phyloP scores from a whole-genome alignment of 2,113 vertebrate species.

The Procavia capensis region DNA sequence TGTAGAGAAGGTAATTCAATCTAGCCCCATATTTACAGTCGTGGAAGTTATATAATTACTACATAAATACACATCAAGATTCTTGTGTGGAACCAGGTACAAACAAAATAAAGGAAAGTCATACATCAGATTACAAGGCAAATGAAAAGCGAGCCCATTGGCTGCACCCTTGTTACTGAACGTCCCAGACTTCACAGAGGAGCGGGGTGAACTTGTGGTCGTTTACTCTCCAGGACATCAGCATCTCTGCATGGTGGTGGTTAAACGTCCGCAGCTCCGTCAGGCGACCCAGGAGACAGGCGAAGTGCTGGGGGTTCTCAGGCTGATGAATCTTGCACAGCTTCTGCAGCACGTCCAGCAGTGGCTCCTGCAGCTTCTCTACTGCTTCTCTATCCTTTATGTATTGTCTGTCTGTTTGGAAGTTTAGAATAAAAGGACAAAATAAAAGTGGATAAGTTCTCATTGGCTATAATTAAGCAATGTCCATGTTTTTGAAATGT shows the following conservation, averaged over 20 bases:
- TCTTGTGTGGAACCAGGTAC: slow-evolving; percentile 60
- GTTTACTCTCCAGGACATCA: slow-evolving; percentile 96
- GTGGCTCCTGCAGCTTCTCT: slow-evolving; percentile 95
- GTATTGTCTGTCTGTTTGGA: slow-evolving; percentile 92
- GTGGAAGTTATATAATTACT: slow-evolving; percentile 61
- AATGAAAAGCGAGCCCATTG: neutral
- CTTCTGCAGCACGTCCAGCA: slow-evolving; percentile 95
- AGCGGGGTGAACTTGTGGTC: slow-evolving; percentile 98
- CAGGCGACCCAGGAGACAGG: slow-evolving; percentile 96
- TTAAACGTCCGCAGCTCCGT: slow-evolving; percentile 97
- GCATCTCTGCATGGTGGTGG: slow-evolving; percentile 97
- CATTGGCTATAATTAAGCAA: neutral
- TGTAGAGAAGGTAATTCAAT: slow-evolving; percentile 48
- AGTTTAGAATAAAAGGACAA: slow-evolving; percentile 60
- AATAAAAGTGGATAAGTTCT: neutral
- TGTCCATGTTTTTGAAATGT: neutral
- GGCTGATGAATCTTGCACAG: slow-evolving; percentile 93
- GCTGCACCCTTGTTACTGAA: slow-evolving; percentile 87
- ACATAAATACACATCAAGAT: slow-evolving; percentile 72
- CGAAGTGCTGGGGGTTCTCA: slow-evolving; percentile 95
- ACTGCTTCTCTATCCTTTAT: slow-evolving; percentile 95
- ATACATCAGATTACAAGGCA: slow-evolving; percentile 9
- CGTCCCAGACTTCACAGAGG: slow-evolving; percentile 99
- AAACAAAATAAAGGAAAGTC: slow-evolving; percentile 75
- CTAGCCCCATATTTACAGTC: neutral